Evolutionary conservation across 2,888 invertebrate genomes (phyloP), one percentile per base, ranked within the genome.

Genomic region (Tetragnatha montana): DNA sequence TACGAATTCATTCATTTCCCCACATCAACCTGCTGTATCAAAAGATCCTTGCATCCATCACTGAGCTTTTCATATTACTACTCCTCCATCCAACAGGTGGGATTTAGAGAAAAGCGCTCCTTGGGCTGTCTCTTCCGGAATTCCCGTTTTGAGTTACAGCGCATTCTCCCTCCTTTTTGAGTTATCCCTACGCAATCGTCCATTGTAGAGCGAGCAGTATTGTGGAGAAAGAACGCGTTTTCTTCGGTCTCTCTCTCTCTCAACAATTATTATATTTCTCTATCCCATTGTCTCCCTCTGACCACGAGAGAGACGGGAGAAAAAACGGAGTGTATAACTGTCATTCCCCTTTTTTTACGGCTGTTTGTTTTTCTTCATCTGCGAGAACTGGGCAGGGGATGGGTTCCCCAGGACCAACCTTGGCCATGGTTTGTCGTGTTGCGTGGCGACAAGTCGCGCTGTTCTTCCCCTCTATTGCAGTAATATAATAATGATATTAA

Each of bases 111-210:
- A 78, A 73, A 82, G 88, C 70, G 84, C 84, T 88, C 88, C 83
- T 88, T 84, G 88, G 79, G 73, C 83, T 88, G 88, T 88, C 88
- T 78, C 79, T 88, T 88, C 88, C 88, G 88, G 88, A 88, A 83
- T 88, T 60, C 73, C 83, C 68, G 17, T 21, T 60, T 83, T 88
- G 88, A 88, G 79, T 88, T 88, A 88, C 80, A 76, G 51, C 83
- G 78, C 69, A 88, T 88, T 88, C 88, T 73, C 80, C 75, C 49
- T 73, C 80, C 75, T 21, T 14, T 19, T 51, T 88, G 88, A 88
- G 88, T 88, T 88, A 88, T 84, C 83, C 83, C 79, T 83, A 69
- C 88, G 88, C 88, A 88, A 88, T 81, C 78, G 50, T 10, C 83
- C 69, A 83, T 88, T 88, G 83, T 88, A 73, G 79, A 74, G 14